Evolutionary conservation across 2,888 invertebrate species (phyloP).

Genomic region (Drosophila yooni): DNA sequence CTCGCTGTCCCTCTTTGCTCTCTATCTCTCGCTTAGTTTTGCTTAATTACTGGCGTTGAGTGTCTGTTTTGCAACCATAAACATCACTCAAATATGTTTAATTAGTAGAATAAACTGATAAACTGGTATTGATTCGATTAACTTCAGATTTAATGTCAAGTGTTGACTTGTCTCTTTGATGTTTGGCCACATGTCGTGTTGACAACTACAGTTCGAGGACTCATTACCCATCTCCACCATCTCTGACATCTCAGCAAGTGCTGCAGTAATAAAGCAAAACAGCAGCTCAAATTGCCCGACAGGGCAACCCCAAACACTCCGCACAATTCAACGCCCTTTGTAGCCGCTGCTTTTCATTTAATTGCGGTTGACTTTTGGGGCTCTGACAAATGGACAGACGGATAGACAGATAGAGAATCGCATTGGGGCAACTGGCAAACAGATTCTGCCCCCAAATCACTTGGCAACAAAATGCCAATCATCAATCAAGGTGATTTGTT

Average conservation of each 20-base stretch:
- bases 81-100: slow-evolving; percentile 45
- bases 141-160: slow-evolving; percentile 28
- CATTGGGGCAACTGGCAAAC: slow-evolving; percentile 18
- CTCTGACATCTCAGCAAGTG: slow-evolving; percentile 12
- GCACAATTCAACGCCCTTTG: slow-evolving; percentile 49
- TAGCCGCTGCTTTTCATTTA: slow-evolving; percentile 70
- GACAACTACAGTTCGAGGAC: slow-evolving; percentile 44
- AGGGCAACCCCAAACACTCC: slow-evolving; percentile 41
- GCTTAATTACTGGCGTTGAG: background rate
- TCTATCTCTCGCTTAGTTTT: background rate
- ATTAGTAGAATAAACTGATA: slow-evolving; percentile 63
- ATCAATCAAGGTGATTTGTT: slow-evolving; percentile 84
- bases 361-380: slow-evolving; percentile 78
- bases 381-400: slow-evolving; percentile 46
- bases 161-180: slow-evolving; percentile 19
- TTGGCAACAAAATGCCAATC: slow-evolving; percentile 81
- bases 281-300: slow-evolving; percentile 49
- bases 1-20: background rate
- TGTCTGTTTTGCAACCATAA: slow-evolving; percentile 8
- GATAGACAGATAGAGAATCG: slow-evolving; percentile 8
- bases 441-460: slow-evolving; percentile 25
- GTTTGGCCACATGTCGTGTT: slow-evolving; percentile 31
- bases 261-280: slow-evolving; percentile 49
- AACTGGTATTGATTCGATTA: slow-evolving; percentile 60
- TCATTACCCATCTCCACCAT: background rate